Base-by-base conservation (phyloP, 2,113 vertebrate species). In the Labeo catla region DNA sequence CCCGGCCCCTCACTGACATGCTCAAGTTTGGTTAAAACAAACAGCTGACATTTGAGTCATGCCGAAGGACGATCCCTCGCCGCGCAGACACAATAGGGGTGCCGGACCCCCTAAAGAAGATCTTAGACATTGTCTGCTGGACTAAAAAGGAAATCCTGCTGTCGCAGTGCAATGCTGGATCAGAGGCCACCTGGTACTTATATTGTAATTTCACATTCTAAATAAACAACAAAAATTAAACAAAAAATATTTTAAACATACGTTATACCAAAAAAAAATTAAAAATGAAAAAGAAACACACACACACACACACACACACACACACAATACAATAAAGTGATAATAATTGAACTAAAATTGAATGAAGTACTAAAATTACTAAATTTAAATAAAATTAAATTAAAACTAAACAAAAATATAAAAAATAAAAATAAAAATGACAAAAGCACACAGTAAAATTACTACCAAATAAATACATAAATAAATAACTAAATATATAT, bases 21-120 rank as follows among this genome's bases (percentile, higher is more conserved):
- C 88, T 89, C 86, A 90, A 87, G 90, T 92, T 89, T 87, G 89
- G 89, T 90, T 76, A 87, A 92, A 88, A 88, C 85, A 90, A 90
- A 90, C 86, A 87, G 78, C 70, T 84, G 80, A 47, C 54, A 39
- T 87, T 79, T 84, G 28, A 85, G 76, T 85, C 82, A 72, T 34
- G 23, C 79, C 77, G 65, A 80, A 81, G 81, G 87, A 88, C 85
- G 84, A 72, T 57, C 57, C 59, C 79, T 70, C 63, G 3, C 45
- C n/a, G 68, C 6, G 72, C 81, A 39, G 86, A 87, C 80, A 87
- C 81, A 47, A 68, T 61, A 70, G 70, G 78, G 78, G 68, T 59
- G 34, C 68, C 28, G n/a, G 23, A 63, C 78, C 78, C 68, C 77
- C 45, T 63, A 50, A 86, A 81, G 85, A 82, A 61, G 65, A 70